Evolutionary conservation across 2,888 invertebrate species (phyloP), one percentile per base, ranked within the genome.

Genomic region (Tricholauxania praeusta): DNA sequence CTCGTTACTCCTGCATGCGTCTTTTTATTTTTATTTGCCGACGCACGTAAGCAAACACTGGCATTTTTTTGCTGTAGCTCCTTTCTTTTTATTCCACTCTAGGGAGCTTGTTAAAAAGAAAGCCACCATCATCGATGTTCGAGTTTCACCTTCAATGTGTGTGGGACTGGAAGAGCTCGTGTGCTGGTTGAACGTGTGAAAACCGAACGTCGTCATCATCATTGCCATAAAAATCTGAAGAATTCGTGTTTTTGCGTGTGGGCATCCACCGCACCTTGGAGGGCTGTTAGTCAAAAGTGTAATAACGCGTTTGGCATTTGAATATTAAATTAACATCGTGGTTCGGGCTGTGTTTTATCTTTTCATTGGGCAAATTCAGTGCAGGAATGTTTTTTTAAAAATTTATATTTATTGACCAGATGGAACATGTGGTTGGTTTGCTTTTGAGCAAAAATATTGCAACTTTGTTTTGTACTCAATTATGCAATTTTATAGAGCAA

Each of bases 381-480:
- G 78, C 62, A 10, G 51, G n/a, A 59, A 17, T 74, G 78, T 79
- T 81, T 79, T 77, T 83, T 83, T 79, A 84, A 83, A 83, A 81
- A 82, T 84, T 81, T 81, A 83, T 83, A 82, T 84, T 83, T 84
- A 84, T 83, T 80, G 80, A 83, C 83, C 83, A 83, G 7, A 39
- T 39, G 39, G 10, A 39, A 39, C 39, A 39, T 39, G 10, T 39
- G 39, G 39, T 39, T 39, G 4, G 39, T 3, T 39, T 1, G 28
- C 28, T 28, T 28, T 28, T 28, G 28, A 28, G 28, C 4, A 28
- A 28, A 4, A 3, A 4, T 28, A 3, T 10, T 39, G 39, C 39
- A 39, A 39, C 39, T 39, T 39, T 39, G 39, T 39, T 39, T 39
- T 39, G 39, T 10, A 39, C 39, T 39, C 39, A 39, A 39, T 39